Percentiles rank a stretch among this genome's conserved stretches.
phyloP scores from a whole-genome alignment of 2,113 vertebrate species.

The Apteryx owenii region DNA sequence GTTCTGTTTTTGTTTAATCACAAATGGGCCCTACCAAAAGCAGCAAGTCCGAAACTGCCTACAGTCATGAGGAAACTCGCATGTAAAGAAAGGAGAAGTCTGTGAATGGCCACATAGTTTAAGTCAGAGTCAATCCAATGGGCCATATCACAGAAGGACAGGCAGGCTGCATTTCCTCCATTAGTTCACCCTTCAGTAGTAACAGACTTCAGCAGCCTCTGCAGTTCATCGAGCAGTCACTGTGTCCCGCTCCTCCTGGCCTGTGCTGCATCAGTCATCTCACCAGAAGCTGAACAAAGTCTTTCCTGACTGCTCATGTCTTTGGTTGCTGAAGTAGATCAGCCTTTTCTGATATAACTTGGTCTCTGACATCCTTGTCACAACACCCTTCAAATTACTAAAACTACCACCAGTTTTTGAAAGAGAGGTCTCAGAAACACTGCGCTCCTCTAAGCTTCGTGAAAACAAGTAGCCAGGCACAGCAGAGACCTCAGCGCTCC shows the following conservation, averaged over 20 bases:
- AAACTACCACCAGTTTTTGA: background rate
- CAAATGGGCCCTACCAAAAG: accelerated
- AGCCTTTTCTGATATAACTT: background rate
- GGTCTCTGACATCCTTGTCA: background rate
- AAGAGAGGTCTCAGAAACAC: background rate
- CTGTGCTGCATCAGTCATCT: accelerated
- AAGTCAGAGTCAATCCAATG: background rate
- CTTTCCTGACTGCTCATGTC: accelerated
- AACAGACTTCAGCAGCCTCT: background rate
- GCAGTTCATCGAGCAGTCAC: background rate
- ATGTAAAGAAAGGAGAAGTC: background rate
- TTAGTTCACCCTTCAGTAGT: background rate
- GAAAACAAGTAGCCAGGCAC: accelerated
- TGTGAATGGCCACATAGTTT: accelerated
- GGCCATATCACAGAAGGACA: accelerated
- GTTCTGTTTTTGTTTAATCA: background rate
- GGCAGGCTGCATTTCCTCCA: no score
- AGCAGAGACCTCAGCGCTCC: accelerated
- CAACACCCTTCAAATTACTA: accelerated
- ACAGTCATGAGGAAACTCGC: background rate
- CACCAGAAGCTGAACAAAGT: background rate
- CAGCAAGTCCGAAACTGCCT: background rate
- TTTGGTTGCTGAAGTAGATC: background rate
- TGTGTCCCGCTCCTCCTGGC: background rate
- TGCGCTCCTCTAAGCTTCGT: accelerated